Base-by-base conservation (phyloP, 2,797 vertebrate species). In the Lithobates sylvaticus region DNA sequence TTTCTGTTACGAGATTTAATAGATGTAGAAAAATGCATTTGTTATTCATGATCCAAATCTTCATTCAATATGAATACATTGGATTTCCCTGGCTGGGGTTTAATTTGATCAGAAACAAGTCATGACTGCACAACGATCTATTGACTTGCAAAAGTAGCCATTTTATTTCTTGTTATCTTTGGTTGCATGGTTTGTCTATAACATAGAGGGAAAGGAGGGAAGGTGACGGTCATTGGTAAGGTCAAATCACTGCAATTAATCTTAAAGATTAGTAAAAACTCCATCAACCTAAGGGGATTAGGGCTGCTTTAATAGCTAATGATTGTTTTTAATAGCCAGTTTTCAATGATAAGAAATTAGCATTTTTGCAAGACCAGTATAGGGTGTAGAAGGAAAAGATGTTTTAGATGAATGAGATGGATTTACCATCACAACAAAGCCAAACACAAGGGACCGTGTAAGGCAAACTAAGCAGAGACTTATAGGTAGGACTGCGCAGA, bases 241-340 rank as follows among this genome's bases (percentile, higher is more conserved):
- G 81, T 83, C 81, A 68, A 65, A 68, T n/a, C 29, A n/a, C 61
- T 47, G 32, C 71, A 83, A 76, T 67, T 74, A 82, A 82, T 82
- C 80, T 82, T 73, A 34, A 82, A 61, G 70, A 70, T 64, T 64
- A 82, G 58, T 61, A 73, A 69, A 79, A 79, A 69, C 65, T 79
- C 58, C 65, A 84, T 68, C 73, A 83, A 65, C 80, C 64, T 65
- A 83, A 71, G 21, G 65, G 74, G 74, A 68, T 64, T 77, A 83
- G 16, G 61, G 36, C 54, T 34, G 39, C 21, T 81, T 73, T 83
- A 83, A 74, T 83, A 26, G 67, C 58, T 65, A 83, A 71, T 83
- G 69, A 87, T 67, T 65, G 29, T 54, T 36, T 86, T 78, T 78
- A 86, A 86, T 82, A 39, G 74, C 47, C 74, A 82, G 76, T 82